Base-by-base conservation (phyloP, 2,888 invertebrate genomes). In the Tachina grossa region DNA sequence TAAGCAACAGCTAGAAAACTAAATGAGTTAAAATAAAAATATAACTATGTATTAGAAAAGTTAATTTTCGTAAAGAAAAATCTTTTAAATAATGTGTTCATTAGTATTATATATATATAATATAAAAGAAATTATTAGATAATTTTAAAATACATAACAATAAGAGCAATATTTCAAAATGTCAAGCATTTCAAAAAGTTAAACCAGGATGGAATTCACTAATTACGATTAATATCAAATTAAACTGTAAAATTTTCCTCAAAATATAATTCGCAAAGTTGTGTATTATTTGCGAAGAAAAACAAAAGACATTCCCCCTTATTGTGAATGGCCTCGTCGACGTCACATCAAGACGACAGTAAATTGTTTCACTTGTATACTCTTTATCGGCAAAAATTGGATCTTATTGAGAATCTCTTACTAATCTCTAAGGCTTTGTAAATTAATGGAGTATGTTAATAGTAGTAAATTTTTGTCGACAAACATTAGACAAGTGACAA, bases 1-100 rank as follows among this genome's bases (percentile, higher is more conserved):
- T 72, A 83, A 66, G 53, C 57, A 81, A 66, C 82, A 83, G 85
- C 79, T 85, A 85, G 79, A 83, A 85, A 83, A 79, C 82, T 79
- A 83, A 85, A 79, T 81, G 55, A 68, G 45, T 41, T 45, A 65
- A 69, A 75, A 59, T 53, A 74, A 19, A 31, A 61, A 63, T 68
- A 68, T 63, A 61, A 80, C 22, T 39, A 49, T 59, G 75, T 71
- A 31, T 31, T 31, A 31, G 63, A 82, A 80, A 85, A 78, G 75
- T 63, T 80, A 78, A 84, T 68, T 86, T 82, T 82, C 66, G 80
- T 78, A 78, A 45, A 66, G 82, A 84, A 88, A 87, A 87, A 82
- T 89, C 88, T 88, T 75, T 85, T 89, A 81, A 89, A 90, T 31
- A 31, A 31, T 91, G 90, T 91, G 91, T 91, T 90, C 90, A 90